phyloP scores from a whole-genome alignment of 1,140 invertebrate genomes.

The Achroia grisella region DNA sequence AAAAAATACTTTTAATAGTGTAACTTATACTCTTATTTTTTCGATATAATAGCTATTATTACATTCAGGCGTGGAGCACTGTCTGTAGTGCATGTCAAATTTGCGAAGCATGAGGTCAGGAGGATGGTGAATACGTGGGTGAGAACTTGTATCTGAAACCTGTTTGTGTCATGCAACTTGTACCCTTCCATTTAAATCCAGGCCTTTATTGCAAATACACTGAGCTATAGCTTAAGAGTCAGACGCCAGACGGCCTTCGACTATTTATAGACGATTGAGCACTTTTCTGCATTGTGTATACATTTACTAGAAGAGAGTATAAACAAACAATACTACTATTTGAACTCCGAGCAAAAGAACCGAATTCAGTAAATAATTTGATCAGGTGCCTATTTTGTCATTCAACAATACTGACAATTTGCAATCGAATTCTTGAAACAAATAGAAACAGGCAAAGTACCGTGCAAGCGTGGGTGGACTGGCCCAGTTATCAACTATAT shows the following conservation, averaged over 20 bases:
- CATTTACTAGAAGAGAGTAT: too few species aligned
- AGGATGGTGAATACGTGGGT: slow-evolving; percentile 52
- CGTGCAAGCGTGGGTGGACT: slow-evolving; percentile 36
- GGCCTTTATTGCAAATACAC: slow-evolving; percentile 46
- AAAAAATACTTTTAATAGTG: slow-evolving; percentile 9
- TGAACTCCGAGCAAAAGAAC: too few species aligned
- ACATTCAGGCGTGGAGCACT: background rate
- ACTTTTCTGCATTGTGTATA: slow-evolving; percentile 1
- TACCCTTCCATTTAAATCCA: slow-evolving; percentile 63
- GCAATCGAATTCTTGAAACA: too few species aligned
- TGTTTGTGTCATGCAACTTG: slow-evolving; percentile 66
- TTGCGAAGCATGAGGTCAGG: slow-evolving; percentile 46
- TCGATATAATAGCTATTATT: background rate
- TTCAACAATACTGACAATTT: too few species aligned
- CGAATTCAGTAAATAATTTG: too few species aligned
- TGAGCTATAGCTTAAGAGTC: slow-evolving; percentile 27
- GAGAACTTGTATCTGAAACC: slow-evolving; percentile 53
- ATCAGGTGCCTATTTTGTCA: too few species aligned
- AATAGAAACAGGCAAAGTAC: background rate
- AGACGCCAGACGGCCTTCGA: slow-evolving; percentile 28
- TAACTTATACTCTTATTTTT: too few species aligned
- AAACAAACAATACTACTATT: too few species aligned
- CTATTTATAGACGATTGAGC: slow-evolving; percentile 26
- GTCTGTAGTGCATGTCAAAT: slow-evolving; percentile 38
- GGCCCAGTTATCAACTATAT: slow-evolving; percentile 23